Conservation (phyloP, 2,888 invertebrate species). For the Acleris laterana region DNA sequence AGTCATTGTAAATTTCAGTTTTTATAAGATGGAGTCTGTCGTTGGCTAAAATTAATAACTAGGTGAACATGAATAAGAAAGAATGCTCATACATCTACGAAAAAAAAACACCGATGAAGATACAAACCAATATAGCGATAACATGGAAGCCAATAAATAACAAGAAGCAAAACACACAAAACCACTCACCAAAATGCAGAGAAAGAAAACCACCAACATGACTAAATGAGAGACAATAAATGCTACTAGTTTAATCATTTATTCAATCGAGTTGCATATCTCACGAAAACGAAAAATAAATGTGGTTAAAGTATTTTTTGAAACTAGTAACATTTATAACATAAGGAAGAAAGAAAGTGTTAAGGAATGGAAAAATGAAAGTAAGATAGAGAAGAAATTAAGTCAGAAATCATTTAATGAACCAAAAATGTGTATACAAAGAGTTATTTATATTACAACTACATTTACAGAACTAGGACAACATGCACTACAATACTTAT, state of each 20-base stretch:
- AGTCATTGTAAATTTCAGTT: too few species aligned
- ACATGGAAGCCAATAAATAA: constrained; percentile 63
- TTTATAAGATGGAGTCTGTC: too few species aligned
- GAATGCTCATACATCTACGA: constrained; percentile 38
- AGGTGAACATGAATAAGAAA: background rate
- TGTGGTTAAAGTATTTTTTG: background rate
- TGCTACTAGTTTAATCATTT: constrained; percentile 8
- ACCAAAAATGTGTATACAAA: background rate
- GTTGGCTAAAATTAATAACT: too few species aligned
- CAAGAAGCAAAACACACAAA: constrained; percentile 33
- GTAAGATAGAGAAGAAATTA: background rate
- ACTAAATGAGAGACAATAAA: constrained; percentile 17
- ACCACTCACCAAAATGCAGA: constrained; percentile 37
- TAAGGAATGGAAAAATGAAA: constrained; percentile 12
- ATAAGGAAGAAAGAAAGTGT: background rate
- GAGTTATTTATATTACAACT: background rate
- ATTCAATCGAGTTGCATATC: background rate
- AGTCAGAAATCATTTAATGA: constrained; percentile 7
- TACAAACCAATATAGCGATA: constrained; percentile 6
- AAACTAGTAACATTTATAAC: constrained; percentile 24
- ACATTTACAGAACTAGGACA: too few species aligned
- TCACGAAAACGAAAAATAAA: background rate
- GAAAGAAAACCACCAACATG: constrained; percentile 24
- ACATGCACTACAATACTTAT: background rate
- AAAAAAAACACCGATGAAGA: too few species aligned